Conservation (phyloP, 1,140 invertebrate genomes). For the Marisa cornuarietis region DNA sequence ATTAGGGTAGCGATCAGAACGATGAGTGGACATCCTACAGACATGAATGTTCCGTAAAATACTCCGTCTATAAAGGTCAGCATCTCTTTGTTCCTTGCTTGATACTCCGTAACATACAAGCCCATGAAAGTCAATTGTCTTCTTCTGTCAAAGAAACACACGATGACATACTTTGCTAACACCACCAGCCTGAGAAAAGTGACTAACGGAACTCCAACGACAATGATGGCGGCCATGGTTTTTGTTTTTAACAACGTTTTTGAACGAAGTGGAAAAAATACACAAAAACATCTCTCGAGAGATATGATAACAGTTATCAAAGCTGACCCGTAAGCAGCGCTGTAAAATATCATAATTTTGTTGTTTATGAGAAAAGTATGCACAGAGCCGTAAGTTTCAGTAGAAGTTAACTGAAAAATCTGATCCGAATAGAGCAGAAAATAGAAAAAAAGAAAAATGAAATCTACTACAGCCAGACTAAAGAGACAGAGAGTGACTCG, state of each 20-base stretch:
- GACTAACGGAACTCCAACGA: background rate
- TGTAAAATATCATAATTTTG: too few relatives aligned
- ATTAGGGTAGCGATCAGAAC: constrained; percentile 4
- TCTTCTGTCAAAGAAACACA: constrained; percentile 9
- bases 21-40: constrained; percentile 3
- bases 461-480: too few relatives aligned
- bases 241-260: background rate
- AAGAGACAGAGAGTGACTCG: too few relatives aligned
- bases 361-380: too few relatives aligned
- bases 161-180: background rate
- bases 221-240: background rate
- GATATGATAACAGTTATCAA: background rate
- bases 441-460: too few relatives aligned
- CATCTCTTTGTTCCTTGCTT: background rate
- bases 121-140: too few relatives aligned
- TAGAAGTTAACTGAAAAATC: too few relatives aligned
- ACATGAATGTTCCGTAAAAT: background rate
- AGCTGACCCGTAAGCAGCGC: background rate
- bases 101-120: background rate
- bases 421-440: too few relatives aligned
- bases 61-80: background rate
- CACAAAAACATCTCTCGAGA: background rate
- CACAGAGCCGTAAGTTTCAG: too few relatives aligned
- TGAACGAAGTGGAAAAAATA: background rate
- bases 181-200: background rate